Evolutionary conservation across 35 echinoderm and acorn worm species (phyloP), one percentile per base, ranked within the genome.

Genomic region (Amphiura filiformis): DNA sequence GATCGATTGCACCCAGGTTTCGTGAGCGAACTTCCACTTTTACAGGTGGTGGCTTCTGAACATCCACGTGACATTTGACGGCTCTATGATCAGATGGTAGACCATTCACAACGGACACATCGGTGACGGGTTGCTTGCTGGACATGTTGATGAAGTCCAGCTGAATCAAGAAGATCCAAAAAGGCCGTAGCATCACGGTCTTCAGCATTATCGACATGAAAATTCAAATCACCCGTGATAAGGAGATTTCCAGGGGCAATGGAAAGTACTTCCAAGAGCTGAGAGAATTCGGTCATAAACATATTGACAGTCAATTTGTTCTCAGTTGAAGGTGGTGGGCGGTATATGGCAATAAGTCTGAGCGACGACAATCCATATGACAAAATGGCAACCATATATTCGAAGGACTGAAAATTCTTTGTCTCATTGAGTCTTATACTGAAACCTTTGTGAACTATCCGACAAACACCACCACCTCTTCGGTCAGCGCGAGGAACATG

Each of bases 271-370:
- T 82, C 87, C 22, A 89, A 36, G 20, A 89, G 49, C 20, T 65
- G 23, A 18, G 79, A 89, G 81, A 82, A 89, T 82, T 89, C 78
- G 37, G 0, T 82, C 44, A 82, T 18, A 39, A 88, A 88, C 38
- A 88, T 38, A 13, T 13, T 78, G 7, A 52, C 44, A 52, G 44
- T 52, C 44, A 52, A 20, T 52, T 52, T 52, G 20, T 52, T 52
- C 44, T 82, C 82, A 13, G 9, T 76, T 5, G 65, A 89, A 65
- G 88, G 88, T 83, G 88, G 88, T 11, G 88, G 80, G 79, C 79
- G 80, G 56, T 89, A 89, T 14, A 89, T 36, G 3, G 47, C 83
- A 26, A 89, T 37, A 18, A 89, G 79, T 61, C 87, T 12, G 36
- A 89, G 1, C 30, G 87, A 81, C 7, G 87, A 76, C 1, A 57